Evolutionary conservation across 2,797 vertebrate species (phyloP), one percentile per base, ranked within the genome.

Genomic region (Caiman crocodilus): DNA sequence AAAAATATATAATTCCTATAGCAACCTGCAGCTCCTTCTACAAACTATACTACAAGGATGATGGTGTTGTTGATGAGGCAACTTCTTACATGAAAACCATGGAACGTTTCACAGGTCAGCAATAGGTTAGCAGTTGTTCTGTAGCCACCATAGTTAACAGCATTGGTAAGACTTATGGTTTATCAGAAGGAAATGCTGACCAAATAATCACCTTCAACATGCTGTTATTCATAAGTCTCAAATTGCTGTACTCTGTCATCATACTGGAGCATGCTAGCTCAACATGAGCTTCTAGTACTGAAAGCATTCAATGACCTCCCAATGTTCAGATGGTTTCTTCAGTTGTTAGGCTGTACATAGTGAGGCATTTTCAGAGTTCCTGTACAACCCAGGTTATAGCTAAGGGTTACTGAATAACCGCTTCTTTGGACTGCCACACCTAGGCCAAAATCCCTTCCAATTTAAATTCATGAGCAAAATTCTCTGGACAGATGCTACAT

Each of bases 391-490:
- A 26, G n/a, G 7, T 58, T 69, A 3, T 81, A 69, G 16, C 56
- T 60, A 50, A 64, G 65, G 57, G 32, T 71, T 93, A n/a, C 55
- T 91, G 83, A 93, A 87, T 87, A 85, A 90, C 0, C 1, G 21
- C 59, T n/a, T 65, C 64, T 42, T 73, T 90, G 35, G 71, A 89
- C 56, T 90, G 61, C 78, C 87, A 79, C 58, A 59, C 16, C 35
- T 79, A 15, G 42, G 65, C 90, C 78, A 87, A 76, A 56, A 86
- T 86, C 57, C 87, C 69, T 60, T 83, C 55, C 65, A 74, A 7
- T 88, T 93, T 81, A 90, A 94, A 85, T 2, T 4, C 56, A 61
- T 1, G 4, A 89, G 80, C 35, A 93, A 84, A 88, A 87, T 83
- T 87, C 55, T 79, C 3, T 64, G 32, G 79, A 82, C 74, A 91